These are phyloP conservation scores for Catharus minimus DNA, from an alignment of 2,113 vertebrate genomes.

Conservation along the genomic window DNA sequence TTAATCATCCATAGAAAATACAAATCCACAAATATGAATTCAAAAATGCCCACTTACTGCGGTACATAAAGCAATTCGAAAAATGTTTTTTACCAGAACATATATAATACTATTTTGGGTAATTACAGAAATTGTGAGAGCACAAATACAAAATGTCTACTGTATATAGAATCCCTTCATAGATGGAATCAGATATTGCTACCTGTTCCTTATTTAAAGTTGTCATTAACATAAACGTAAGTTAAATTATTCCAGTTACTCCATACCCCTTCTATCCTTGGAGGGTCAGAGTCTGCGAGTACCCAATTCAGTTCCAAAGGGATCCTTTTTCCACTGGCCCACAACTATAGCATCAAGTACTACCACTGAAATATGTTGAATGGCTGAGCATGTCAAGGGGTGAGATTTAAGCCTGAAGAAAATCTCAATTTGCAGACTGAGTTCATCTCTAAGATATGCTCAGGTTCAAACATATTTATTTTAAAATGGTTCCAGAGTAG, in stretches of 20 bases:
- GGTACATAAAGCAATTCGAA: not conserved
- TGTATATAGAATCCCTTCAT: not conserved
- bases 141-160: not conserved
- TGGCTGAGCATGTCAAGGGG: not conserved
- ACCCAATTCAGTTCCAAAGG: not conserved
- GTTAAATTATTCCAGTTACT: not conserved
- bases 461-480: not conserved
- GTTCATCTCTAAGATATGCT: not conserved
- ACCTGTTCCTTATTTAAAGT: not conserved
- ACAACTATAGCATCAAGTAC: not conserved
- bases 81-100: not conserved
- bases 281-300: fast-evolving
- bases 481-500: not conserved
- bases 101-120: not conserved
- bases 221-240: not conserved
- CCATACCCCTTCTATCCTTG: not conserved
- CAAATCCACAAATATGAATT: not conserved
- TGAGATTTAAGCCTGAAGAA: not conserved
- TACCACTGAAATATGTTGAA: not conserved
- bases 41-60: not conserved
- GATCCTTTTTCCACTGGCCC: not conserved
- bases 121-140: not conserved
- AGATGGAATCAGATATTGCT: not conserved
- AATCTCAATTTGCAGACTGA: not conserved
- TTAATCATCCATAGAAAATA: not conserved